These are phyloP conservation scores for Mesorhabditis spiculigera DNA, from an alignment of 2,888 invertebrate genomes.

Conservation along the genomic window DNA sequence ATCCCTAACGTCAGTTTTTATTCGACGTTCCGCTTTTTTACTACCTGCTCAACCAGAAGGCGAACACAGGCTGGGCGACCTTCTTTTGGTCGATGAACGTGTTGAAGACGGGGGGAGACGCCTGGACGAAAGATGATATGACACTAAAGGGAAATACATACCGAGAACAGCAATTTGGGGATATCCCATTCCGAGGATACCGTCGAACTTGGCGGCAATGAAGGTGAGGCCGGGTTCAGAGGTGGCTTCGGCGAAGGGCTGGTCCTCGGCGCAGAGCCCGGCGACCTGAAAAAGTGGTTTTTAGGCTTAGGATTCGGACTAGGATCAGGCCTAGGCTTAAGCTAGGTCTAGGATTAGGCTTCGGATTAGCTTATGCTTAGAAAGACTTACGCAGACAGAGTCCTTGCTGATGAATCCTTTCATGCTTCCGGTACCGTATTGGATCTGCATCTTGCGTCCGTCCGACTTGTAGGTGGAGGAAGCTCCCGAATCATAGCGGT, in stretches of 20 bases:
- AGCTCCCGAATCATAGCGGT: slow-evolving; percentile 85
- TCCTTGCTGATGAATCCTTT: slow-evolving; percentile 92
- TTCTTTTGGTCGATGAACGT: slow-evolving; percentile 77
- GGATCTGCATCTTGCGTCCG: slow-evolving; percentile 86
- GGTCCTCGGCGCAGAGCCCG: slow-evolving; percentile 61
- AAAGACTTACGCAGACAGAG: slow-evolving; percentile 70
- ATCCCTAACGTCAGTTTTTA: slow-evolving; percentile 35
- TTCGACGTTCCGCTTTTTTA: too few species aligned
- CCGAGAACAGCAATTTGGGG: slow-evolving; percentile 41
- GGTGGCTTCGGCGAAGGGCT: slow-evolving; percentile 95
- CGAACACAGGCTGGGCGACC: slow-evolving; percentile 53
- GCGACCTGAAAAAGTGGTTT: slow-evolving; percentile 33
- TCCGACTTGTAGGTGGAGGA: slow-evolving; percentile 80
- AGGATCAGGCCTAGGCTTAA: too few species aligned
- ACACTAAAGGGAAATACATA: slow-evolving; percentile 3
- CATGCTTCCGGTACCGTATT: slow-evolving; percentile 91
- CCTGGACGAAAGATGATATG: slow-evolving; percentile 20
- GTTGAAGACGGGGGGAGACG: slow-evolving; percentile 85
- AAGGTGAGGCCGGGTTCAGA: slow-evolving; percentile 89
- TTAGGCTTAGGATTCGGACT: neutral
- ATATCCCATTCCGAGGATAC: slow-evolving; percentile 71
- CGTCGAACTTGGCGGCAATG: slow-evolving; percentile 95
- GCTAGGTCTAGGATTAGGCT: too few species aligned
- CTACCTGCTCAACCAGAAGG: slow-evolving; percentile 55
- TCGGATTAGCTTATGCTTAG: too few species aligned